Percentiles rank a stretch among this genome's conserved stretches.
Evolutionary conservation across 2,113 vertebrate genomes (phyloP).

Genomic region (Haplochromis burtoni): DNA sequence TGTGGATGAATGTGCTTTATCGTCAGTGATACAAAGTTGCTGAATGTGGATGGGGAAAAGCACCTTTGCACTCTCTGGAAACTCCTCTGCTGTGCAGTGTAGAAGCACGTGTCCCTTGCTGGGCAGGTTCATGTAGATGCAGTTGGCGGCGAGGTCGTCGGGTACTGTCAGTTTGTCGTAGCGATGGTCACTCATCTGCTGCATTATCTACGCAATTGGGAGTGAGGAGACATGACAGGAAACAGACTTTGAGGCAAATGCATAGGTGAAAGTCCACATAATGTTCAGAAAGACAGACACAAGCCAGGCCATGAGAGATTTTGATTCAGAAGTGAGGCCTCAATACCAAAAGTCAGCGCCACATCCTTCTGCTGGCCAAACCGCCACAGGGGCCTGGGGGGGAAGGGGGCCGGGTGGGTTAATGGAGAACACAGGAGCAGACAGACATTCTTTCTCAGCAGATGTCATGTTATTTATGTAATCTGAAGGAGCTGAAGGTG

Average conservation of each 20-base stretch:
- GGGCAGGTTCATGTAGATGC: slow-evolving; percentile 88
- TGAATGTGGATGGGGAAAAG: background rate
- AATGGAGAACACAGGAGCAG: slow-evolving; percentile 62
- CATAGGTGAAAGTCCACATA: background rate
- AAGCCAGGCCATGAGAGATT: slow-evolving; percentile 4
- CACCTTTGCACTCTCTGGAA: slow-evolving; percentile 89
- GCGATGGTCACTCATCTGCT: slow-evolving; percentile 94
- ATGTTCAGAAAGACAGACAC: slow-evolving; percentile 1
- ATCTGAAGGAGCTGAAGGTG: slow-evolving; percentile 46
- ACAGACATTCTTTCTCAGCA: slow-evolving; percentile 59
- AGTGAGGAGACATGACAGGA: slow-evolving; percentile 4
- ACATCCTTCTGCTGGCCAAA: slow-evolving; percentile 26
- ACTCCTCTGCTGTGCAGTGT: slow-evolving; percentile 83
- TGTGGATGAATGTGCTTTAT: background rate
- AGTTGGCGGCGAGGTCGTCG: slow-evolving; percentile 88
- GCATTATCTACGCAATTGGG: slow-evolving; percentile 80
- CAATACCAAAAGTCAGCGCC: slow-evolving; percentile 9
- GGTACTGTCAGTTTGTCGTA: slow-evolving; percentile 95
- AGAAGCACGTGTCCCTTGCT: slow-evolving; percentile 87
- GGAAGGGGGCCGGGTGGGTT: slow-evolving; percentile 5
- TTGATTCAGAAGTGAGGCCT: background rate
- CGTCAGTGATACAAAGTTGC: background rate
- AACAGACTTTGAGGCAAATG: background rate
- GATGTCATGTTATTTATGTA: slow-evolving; percentile 69
- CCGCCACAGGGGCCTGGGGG: background rate